Conservation (phyloP, 2,888 invertebrate species). For the Rhorus exstirpatorius region DNA sequence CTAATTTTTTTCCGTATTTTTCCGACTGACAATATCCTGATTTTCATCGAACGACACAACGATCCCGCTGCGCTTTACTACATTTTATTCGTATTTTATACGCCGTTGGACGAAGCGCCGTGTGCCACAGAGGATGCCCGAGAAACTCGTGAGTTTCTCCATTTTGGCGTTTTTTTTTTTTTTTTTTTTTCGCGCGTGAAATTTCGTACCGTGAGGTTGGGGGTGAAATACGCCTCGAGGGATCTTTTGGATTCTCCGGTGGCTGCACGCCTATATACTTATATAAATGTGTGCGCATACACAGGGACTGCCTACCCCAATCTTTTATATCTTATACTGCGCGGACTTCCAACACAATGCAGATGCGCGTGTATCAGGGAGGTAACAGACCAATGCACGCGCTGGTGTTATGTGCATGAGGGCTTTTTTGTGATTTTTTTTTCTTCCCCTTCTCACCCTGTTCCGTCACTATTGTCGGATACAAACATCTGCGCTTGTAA, state of each 20-base stretch:
- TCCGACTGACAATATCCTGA: slow-evolving; percentile 40
- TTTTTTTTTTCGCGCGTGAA: slow-evolving; percentile 13
- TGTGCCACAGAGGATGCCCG: slow-evolving; percentile 48
- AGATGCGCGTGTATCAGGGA: slow-evolving; percentile 77
- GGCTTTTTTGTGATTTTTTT: slow-evolving; percentile 49
- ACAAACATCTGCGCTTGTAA: slow-evolving; percentile 84
- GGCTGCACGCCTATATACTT: slow-evolving; percentile 25
- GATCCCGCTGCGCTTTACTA: slow-evolving; percentile 17
- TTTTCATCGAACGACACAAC: slow-evolving; percentile 63
- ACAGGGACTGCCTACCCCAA: slow-evolving; percentile 76
- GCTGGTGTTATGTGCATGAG: slow-evolving; percentile 17
- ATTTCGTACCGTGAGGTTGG: neutral
- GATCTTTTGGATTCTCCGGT: slow-evolving; percentile 39
- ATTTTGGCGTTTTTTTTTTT: slow-evolving; percentile 6
- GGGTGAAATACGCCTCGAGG: slow-evolving; percentile 18
- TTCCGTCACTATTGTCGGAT: slow-evolving; percentile 77
- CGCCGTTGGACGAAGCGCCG: slow-evolving; percentile 14
- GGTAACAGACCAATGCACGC: slow-evolving; percentile 77
- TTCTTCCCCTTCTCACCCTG: slow-evolving; percentile 6
- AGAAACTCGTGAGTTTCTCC: slow-evolving; percentile 49
- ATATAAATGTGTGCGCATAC: too few species aligned
- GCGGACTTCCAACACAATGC: slow-evolving; percentile 79
- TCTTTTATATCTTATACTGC: slow-evolving; percentile 79
- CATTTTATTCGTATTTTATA: slow-evolving; percentile 25
- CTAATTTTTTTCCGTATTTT: slow-evolving; percentile 43